A percentile compares a stretch with the other conserved stretches of the same genome.
These are phyloP conservation scores for Auanema freiburgensis DNA, from an alignment of 2,888 invertebrate genomes.

Conservation along the genomic window DNA sequence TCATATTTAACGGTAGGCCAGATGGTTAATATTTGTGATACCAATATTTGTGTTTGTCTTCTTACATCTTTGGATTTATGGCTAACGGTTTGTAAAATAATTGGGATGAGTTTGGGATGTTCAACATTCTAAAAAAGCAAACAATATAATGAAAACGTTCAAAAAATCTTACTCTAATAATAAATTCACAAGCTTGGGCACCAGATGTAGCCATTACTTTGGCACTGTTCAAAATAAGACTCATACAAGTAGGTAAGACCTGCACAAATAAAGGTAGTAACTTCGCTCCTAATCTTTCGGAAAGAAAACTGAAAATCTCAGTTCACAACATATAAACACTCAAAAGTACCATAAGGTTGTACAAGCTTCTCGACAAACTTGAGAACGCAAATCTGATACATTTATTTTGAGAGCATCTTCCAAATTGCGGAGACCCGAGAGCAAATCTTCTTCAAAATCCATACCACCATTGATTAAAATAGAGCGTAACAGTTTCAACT, in stretches of 20 bases:
- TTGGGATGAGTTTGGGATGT: slow-evolving; percentile 17
- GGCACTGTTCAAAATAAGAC: slow-evolving; percentile 89
- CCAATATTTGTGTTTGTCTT: slow-evolving; percentile 76
- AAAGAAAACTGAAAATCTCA: slow-evolving; percentile 72
- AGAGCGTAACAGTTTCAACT: slow-evolving; percentile 26
- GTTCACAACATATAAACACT: neutral
- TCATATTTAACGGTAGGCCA: slow-evolving; percentile 86
- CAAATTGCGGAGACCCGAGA: slow-evolving; percentile 73
- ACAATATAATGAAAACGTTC: slow-evolving; percentile 53
- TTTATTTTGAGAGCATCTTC: slow-evolving; percentile 81
- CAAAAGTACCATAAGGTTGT: slow-evolving; percentile 80
- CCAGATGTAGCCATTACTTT: slow-evolving; percentile 72
- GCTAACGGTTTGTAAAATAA: slow-evolving; percentile 15
- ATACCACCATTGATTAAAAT: slow-evolving; percentile 21
- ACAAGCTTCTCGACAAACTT: slow-evolving; percentile 92
- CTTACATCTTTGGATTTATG: slow-evolving; percentile 35
- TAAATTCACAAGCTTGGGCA: slow-evolving; percentile 24
- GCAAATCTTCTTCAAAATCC: slow-evolving; percentile 22
- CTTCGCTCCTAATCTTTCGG: slow-evolving; percentile 80
- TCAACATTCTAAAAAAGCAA: slow-evolving; percentile 69
- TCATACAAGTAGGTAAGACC: slow-evolving; percentile 81
- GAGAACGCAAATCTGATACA: slow-evolving; percentile 85
- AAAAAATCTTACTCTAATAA: slow-evolving; percentile 30
- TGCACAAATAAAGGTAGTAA: slow-evolving; percentile 84
- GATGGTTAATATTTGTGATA: slow-evolving; percentile 79